Conservation (phyloP, 2,888 invertebrate species). For the Priocnemis perturbator region DNA sequence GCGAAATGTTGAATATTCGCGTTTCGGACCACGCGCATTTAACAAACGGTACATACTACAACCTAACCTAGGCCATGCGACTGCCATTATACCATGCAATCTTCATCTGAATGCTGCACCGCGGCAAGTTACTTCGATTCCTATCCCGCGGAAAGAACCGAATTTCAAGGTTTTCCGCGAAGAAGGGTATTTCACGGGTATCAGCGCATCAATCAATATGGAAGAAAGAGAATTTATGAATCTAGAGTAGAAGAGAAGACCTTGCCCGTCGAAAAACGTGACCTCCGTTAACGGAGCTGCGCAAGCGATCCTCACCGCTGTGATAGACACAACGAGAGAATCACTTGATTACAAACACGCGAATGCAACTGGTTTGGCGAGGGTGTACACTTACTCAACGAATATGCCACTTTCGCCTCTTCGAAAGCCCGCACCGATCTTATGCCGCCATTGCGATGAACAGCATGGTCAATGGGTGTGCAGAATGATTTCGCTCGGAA, state of each 20-base stretch:
- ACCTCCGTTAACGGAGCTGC: conserved; percentile 19
- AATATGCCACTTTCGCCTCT: conserved; percentile 43
- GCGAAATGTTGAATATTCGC: too few relatives aligned
- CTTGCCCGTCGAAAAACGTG: conserved; percentile 33
- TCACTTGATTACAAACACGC: not conserved
- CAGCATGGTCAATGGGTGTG: conserved; percentile 63
- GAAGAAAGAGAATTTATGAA: conserved; percentile 49
- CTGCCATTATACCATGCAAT: conserved; percentile 1
- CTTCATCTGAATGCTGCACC: not conserved
- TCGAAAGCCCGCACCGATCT: conserved; percentile 29
- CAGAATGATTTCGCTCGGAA: too few relatives aligned
- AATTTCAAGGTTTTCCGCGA: too few relatives aligned
- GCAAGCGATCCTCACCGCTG: not conserved
- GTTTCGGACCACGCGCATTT: not conserved
- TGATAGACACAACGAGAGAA: not conserved
- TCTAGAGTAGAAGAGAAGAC: conserved; percentile 42
- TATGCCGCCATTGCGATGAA: conserved; percentile 65
- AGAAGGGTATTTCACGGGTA: conserved; percentile 17
- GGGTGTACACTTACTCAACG: conserved; percentile 48
- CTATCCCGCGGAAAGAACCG: too few relatives aligned
- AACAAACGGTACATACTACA: not conserved
- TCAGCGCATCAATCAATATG: conserved; percentile 46
- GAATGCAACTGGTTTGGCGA: conserved; percentile 15
- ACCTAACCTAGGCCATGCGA: not conserved
- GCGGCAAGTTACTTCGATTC: not conserved